A percentile compares a stretch with the other conserved stretches of the same genome.
These are phyloP conservation scores for Heliconius nattereri DNA, from an alignment of 1,140 invertebrate genomes.

Conservation along the genomic window DNA sequence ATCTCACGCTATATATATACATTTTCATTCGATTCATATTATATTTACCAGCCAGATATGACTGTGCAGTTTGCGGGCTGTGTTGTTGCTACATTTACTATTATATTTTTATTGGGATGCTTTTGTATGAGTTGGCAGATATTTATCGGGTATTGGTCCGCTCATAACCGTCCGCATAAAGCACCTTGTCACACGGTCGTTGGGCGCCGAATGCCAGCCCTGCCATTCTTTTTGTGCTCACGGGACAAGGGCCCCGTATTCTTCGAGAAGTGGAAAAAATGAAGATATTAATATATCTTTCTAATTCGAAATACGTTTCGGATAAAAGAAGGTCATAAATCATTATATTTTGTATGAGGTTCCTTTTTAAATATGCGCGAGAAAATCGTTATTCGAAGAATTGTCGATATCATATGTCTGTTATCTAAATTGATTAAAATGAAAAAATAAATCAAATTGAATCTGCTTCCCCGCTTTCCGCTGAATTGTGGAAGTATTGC, in stretches of 20 bases:
- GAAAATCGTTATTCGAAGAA: constrained; percentile 62
- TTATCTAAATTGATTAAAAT: constrained; percentile 17
- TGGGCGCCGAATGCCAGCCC: constrained; percentile 72
- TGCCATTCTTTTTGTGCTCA: constrained; percentile 75
- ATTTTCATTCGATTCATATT: constrained; percentile 73
- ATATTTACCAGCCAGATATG: constrained; percentile 73
- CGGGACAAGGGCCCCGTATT: constrained; percentile 69
- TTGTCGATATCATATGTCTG: constrained; percentile 54
- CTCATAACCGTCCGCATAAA: constrained; percentile 80
- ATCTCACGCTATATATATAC: constrained; percentile 27
- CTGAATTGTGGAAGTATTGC: too few relatives aligned
- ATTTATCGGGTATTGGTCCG: constrained; percentile 79
- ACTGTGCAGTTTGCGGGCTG: constrained; percentile 75
- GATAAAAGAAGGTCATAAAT: constrained; percentile 71
- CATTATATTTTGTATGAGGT: constrained; percentile 57
- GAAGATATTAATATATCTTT: constrained; percentile 81
- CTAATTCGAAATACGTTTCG: constrained; percentile 80
- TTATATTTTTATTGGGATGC: constrained; percentile 59
- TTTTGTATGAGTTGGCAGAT: constrained; percentile 73
- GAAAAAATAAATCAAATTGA: too few relatives aligned
- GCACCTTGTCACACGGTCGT: constrained; percentile 80
- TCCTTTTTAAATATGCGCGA: constrained; percentile 58
- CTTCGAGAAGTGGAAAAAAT: constrained; percentile 80
- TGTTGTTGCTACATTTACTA: constrained; percentile 68
- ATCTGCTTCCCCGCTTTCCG: too few relatives aligned